Conservation (phyloP, 2,888 invertebrate species). For the Melolontha melolontha region DNA sequence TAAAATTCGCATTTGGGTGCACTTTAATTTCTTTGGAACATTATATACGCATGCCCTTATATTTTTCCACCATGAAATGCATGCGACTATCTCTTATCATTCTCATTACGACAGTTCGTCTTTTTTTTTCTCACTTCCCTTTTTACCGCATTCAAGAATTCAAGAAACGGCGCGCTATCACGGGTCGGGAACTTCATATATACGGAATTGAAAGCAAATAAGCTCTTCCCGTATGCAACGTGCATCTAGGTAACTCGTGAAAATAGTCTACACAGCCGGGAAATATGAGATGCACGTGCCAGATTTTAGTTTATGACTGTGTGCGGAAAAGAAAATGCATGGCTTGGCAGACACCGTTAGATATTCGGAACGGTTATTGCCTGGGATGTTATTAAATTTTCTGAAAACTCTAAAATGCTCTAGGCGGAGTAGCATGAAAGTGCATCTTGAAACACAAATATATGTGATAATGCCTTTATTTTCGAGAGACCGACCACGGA, state of each 20-base stretch:
- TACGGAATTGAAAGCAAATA: constrained; percentile 50
- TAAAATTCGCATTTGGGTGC: constrained; percentile 6
- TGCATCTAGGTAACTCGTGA: constrained; percentile 49
- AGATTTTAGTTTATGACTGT: constrained; percentile 50
- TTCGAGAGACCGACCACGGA: background rate
- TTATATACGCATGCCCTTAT: background rate
- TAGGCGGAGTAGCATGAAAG: constrained; percentile 2
- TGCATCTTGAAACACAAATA: constrained; percentile 6
- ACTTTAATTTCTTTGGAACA: constrained; percentile 1
- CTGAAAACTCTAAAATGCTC: constrained; percentile 8
- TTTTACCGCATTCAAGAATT: constrained; percentile 14
- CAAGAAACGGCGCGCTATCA: constrained; percentile 30
- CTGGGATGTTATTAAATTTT: constrained; percentile 32
- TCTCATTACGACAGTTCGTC: constrained; percentile 7
- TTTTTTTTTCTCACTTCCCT: constrained; percentile 9
- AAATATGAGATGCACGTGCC: constrained; percentile 52
- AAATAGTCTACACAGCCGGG: constrained; percentile 45
- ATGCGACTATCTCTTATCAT: constrained; percentile 9
- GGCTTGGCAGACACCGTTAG: constrained; percentile 15
- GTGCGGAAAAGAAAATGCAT: constrained; percentile 29
- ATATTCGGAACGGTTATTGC: constrained; percentile 32
- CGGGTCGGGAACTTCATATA: constrained; percentile 42
- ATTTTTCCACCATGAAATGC: constrained; percentile 1
- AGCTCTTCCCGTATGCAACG: constrained; percentile 49
- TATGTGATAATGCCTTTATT: constrained; percentile 27